Base-by-base conservation (phyloP, 2,888 invertebrate species). In the Elegia similella region DNA sequence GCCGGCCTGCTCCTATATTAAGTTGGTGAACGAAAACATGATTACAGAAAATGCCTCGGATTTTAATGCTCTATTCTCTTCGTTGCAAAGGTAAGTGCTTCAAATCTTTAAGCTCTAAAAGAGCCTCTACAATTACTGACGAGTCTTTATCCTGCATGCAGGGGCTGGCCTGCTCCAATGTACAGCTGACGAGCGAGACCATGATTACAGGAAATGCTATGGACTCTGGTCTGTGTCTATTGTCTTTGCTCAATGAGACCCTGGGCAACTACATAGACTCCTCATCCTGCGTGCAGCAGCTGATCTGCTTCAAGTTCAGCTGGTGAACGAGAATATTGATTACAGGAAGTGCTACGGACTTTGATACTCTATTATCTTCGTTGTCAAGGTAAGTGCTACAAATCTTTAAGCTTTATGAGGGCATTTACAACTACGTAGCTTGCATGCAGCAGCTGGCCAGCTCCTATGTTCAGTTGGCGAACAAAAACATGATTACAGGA, bases 101-200 rank as follows among this genome's bases (percentile, higher is more conserved):
- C n/a, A n/a, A n/a, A n/a, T n/a, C n/a, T n/a, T n/a, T n/a, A n/a
- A n/a, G n/a, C n/a, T n/a, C n/a, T n/a, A n/a, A n/a, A n/a, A n/a
- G n/a, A n/a, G n/a, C n/a, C n/a, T n/a, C n/a, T n/a, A n/a, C n/a
- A n/a, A n/a, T n/a, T n/a, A n/a, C n/a, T n/a, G n/a, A n/a, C n/a
- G 95, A 95, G 75, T 94, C 95, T 0, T 93, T 94, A 1, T 93
- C 94, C 2, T 95, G 95, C 68, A 93, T 94, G 91, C 95, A 95
- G 80, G 89, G 95, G 7, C 86, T 95, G 6, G 92, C 95, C 30
- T 95, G 95, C 70, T 94, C 94, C 0, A 95, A 95, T 74, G 94
- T 96, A 0, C 94, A 95, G 64, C 92, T 94, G 42, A 95, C 96
- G 0, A 94, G 93, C 64, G 93, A 93, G 63, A 95, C 94, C 70